Percentiles rank a stretch among this genome's conserved stretches.
These are phyloP conservation scores for Notamacropus eugenii DNA, from an alignment of 2,797 vertebrate genomes.

Conservation along the genomic window DNA sequence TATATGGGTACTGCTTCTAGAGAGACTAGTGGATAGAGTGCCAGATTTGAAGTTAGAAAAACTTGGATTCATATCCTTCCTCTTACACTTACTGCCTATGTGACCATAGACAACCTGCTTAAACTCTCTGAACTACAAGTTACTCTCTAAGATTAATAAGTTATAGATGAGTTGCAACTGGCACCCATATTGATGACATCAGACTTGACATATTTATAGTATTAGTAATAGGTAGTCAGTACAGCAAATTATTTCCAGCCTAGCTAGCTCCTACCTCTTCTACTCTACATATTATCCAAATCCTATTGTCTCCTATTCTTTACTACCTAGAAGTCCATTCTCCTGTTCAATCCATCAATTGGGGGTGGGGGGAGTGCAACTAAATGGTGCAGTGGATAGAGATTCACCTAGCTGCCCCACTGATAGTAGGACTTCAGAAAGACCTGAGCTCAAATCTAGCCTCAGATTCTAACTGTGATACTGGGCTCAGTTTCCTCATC, in stretches of 20 bases:
- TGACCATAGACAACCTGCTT: neutral
- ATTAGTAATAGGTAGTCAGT: neutral
- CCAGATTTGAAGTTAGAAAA: neutral
- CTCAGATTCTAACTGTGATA: neutral
- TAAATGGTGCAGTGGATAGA: neutral
- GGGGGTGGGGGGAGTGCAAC: neutral
- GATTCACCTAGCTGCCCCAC: neutral
- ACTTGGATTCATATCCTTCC: neutral
- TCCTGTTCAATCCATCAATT: too few species aligned
- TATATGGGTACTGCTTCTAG: neutral
- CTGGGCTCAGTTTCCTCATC: neutral
- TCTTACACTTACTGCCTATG: neutral
- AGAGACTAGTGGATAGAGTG: neutral
- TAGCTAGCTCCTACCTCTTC: neutral
- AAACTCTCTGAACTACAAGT: neutral
- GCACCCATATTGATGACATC: neutral
- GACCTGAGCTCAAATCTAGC: neutral
- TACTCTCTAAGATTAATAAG: neutral
- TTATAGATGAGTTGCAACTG: neutral
- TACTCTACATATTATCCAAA: neutral
- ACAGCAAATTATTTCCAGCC: neutral
- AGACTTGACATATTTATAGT: neutral
- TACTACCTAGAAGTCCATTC: too few species aligned
- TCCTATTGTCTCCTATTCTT: too few species aligned
- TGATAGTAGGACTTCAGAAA: neutral